Evolutionary conservation across 2,113 vertebrate genomes (phyloP).

Genomic region (Piaya cayana): DNA sequence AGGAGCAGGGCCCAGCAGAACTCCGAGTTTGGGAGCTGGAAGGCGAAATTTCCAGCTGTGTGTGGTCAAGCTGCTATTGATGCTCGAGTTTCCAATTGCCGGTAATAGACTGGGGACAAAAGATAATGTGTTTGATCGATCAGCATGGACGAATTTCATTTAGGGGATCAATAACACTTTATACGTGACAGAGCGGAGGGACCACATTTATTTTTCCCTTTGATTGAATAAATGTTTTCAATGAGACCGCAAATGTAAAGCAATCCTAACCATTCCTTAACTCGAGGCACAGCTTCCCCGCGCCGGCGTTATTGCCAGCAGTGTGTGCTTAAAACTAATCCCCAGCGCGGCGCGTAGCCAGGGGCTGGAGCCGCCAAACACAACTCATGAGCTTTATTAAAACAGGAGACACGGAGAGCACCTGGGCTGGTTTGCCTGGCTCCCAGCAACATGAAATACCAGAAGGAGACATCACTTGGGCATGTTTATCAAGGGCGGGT

Average conservation of each 20-base stretch:
- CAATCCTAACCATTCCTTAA: conserved; percentile 76
- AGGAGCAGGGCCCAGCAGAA: not conserved
- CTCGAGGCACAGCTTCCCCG: conserved; percentile 75
- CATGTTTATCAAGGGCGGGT: not conserved
- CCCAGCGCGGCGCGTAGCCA: conserved; percentile 77
- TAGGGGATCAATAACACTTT: conserved; percentile 99
- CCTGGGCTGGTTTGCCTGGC: conserved; percentile 73
- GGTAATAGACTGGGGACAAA: conserved; percentile 93
- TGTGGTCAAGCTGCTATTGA: conserved; percentile 88
- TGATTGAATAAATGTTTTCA: conserved; percentile 93
- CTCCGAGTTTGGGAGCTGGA: conserved; percentile 56
- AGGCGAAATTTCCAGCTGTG: conserved; percentile 78
- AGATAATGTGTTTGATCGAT: conserved; percentile 99
- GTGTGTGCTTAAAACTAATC: conserved; percentile 93
- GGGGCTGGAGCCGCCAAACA: conserved; percentile 81
- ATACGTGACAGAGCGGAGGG: conserved; percentile 94
- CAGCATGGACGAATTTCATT: conserved; percentile 99
- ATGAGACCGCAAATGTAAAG: conserved; percentile 77
- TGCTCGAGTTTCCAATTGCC: conserved; percentile 88
- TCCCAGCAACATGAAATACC: conserved; percentile 74
- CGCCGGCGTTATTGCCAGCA: conserved; percentile 81
- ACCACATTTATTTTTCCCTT: conserved; percentile 92
- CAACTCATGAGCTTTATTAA: conserved; percentile 80
- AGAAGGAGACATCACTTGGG: conserved; percentile 40
- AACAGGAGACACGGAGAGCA: conserved; percentile 57